These are phyloP conservation scores for Drosophila pegasa DNA, from an alignment of 2,888 invertebrate species.

Conservation along the genomic window DNA sequence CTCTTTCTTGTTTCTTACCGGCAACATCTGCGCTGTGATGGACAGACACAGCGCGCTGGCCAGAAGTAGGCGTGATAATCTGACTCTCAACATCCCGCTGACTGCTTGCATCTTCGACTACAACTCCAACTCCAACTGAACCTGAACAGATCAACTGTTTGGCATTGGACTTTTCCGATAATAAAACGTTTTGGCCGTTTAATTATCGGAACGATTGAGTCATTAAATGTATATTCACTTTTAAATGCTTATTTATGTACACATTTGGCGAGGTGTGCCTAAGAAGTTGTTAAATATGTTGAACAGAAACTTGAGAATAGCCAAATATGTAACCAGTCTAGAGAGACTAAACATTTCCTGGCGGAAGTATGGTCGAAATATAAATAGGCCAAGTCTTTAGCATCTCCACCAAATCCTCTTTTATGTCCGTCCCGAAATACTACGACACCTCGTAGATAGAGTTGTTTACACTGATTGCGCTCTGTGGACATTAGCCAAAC, in stretches of 20 bases:
- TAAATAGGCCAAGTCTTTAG: not conserved
- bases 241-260: conserved; percentile 17
- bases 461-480: conserved; percentile 40
- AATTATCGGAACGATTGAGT: conserved; percentile 53
- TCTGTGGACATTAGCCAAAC: conserved; percentile 32
- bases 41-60: conserved; percentile 13
- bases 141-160: conserved; percentile 24
- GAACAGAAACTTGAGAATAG: no score
- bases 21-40: conserved; percentile 26
- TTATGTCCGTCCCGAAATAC: not conserved
- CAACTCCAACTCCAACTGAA: conserved; percentile 28
- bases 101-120: conserved; percentile 9
- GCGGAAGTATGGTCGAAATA: not conserved
- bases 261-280: conserved; percentile 27
- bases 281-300: conserved; percentile 3
- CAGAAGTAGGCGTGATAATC: conserved; percentile 30
- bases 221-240: conserved; percentile 43
- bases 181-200: conserved; percentile 48
- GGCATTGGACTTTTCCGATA: conserved; percentile 55
- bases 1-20: conserved; percentile 31
- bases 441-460: conserved; percentile 17
- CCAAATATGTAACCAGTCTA: not conserved
- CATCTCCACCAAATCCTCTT: not conserved
- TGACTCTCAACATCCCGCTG: conserved; percentile 28
- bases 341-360: not conserved